Evolutionary conservation across 35 echinoderm and acorn worm species (phyloP), one percentile per base, ranked within the genome.

Genomic region (Ophiothrix spiculata): DNA sequence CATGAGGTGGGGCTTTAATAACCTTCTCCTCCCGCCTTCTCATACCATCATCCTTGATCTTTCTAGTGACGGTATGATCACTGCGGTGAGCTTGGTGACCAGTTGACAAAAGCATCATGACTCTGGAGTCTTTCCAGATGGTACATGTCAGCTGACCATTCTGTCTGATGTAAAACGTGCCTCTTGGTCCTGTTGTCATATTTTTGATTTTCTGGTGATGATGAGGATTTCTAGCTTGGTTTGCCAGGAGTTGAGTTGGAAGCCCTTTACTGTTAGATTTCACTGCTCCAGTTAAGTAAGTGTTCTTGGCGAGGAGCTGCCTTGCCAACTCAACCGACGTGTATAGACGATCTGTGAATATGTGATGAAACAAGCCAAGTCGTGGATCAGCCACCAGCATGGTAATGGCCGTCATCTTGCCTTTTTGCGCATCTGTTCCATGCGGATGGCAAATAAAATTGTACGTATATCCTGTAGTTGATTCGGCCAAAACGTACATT

Each of bases 211-310:
- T 49, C 42, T 49, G 42, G 42, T 49, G 42, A 49, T 49, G 19
- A 10, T 49, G 42, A 10, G 19, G 42, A 19, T 49, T 49, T 19
- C 42, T 6, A 10, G 6, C 6, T 10, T 6, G 6, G 19, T 87
- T 87, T 1, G 75, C 10, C 12, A n/a, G 42, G 38, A 87, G 56
- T 35, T 87, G 75, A 12, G 31, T 17, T 8, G 86, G 86, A 28
- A 88, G 76, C 17, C 63, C 77, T 36, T 74, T 33, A 31, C 41
- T 36, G 0, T 2, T 31, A 16, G 39, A n/a, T 69, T 74, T 80
- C 4, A 88, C 77, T n/a, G 49, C 46, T 36, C 86, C 86, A n/a
- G 86, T 88, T 21, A 88, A 37, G 54, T 81, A 88, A 36, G 86
- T 88, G 0, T 28, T 25, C 25, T 38, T 38, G 31, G 32, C 1